These are phyloP conservation scores for Rhinogobius similis DNA, from an alignment of 2,113 vertebrate genomes.

Conservation along the genomic window DNA sequence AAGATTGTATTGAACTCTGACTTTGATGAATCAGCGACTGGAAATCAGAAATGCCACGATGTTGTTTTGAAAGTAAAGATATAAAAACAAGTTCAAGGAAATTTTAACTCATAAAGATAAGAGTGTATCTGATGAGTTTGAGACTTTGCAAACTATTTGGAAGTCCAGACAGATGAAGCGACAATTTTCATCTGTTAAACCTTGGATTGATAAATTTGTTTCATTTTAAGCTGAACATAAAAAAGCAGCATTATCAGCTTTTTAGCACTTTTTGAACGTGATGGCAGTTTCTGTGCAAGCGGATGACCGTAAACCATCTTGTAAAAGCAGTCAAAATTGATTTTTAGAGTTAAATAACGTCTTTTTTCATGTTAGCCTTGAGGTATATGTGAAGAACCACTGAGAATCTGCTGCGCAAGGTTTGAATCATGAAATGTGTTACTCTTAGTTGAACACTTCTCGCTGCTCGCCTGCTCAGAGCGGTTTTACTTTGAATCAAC, in stretches of 20 bases:
- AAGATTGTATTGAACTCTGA: background rate
- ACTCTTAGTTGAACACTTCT: too few relatives aligned
- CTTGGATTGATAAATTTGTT: background rate
- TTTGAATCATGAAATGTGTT: too few relatives aligned
- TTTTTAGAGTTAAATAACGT: background rate
- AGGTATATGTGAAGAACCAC: too few relatives aligned
- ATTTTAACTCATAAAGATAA: constrained; percentile 7
- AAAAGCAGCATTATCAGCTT: constrained; percentile 24
- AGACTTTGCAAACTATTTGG: background rate
- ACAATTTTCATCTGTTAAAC: background rate
- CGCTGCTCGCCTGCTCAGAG: constrained; percentile 27
- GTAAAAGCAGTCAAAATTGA: background rate
- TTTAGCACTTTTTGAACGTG: background rate
- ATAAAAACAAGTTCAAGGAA: background rate
- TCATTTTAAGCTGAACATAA: constrained; percentile 2
- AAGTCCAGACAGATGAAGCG: background rate
- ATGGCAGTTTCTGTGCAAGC: background rate
- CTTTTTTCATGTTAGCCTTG: too few relatives aligned
- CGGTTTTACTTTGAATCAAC: constrained; percentile 64
- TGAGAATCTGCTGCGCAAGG: too few relatives aligned
- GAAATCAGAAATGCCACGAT: background rate
- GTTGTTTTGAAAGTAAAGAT: background rate
- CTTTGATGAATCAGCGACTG: background rate
- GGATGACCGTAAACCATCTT: background rate
- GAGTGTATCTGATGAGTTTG: constrained; percentile 9